Percentiles rank a stretch among this genome's conserved stretches.
phyloP scores from a whole-genome alignment of 1,140 invertebrate species.

The Sogatella furcifera region DNA sequence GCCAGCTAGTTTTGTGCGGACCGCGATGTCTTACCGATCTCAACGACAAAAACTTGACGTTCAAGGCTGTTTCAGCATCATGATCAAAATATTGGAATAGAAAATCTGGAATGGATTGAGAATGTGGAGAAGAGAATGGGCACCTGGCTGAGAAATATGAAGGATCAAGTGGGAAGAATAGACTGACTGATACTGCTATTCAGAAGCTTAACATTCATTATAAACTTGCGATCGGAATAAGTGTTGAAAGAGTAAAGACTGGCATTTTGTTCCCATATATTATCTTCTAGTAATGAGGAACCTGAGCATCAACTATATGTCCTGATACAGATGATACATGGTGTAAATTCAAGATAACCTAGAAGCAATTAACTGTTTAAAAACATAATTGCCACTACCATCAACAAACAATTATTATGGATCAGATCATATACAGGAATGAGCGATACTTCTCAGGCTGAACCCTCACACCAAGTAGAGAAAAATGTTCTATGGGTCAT shows the following conservation, averaged over 20 bases:
- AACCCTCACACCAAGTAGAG: too few relatives aligned
- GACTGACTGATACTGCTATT: conserved; percentile 14
- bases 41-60: too few relatives aligned
- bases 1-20: too few relatives aligned
- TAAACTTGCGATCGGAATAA: neutral
- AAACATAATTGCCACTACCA: neutral
- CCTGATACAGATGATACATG: neutral
- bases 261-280: neutral
- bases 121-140: conserved; percentile 17
- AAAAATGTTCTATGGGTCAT: too few relatives aligned
- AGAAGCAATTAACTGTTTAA: neutral
- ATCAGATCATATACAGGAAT: neutral
- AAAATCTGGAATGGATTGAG: conserved; percentile 18
- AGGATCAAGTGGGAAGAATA: conserved; percentile 6
- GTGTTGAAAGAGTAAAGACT: neutral
- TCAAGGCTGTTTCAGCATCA: conserved; percentile 2
- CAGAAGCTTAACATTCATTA: conserved; percentile 14
- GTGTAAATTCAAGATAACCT: neutral
- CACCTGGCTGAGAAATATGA: conserved; percentile 10
- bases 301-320: neutral
- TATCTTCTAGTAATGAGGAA: neutral
- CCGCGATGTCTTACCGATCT: too few relatives aligned
- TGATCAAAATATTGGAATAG: conserved; percentile 8
- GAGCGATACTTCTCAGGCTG: too few relatives aligned
- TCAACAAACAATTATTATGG: neutral